These are phyloP conservation scores for Apis mellifera DNA, from an alignment of 1,140 invertebrate genomes.

Conservation along the genomic window Amel_HAv3.1 CM009936.2:9975001-9975500, in stretches of 20 bases:
- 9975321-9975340: slow-evolving; percentile 27
- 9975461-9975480: no score
- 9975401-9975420: not conserved
- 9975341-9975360: not conserved
- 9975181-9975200: slow-evolving; percentile 31
- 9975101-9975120: slow-evolving; percentile 23
- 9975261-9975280: not conserved
- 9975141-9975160: not conserved
- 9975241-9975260: not conserved
- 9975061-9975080: not conserved
- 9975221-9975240: not conserved
- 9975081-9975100: not conserved
- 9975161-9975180: slow-evolving; percentile 19
- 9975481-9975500: no score
- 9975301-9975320: not conserved
- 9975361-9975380: not conserved
- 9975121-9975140: slow-evolving; percentile 1
- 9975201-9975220: not conserved
- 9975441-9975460: no score
- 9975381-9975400: not conserved
- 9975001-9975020: no score
- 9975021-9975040: no score
- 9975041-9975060: not conserved
- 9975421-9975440: no score
- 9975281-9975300: not conserved